These are phyloP conservation scores for Neodiprion lecontei DNA, from an alignment of 1,140 invertebrate species.

Conservation along the genomic window DNA sequence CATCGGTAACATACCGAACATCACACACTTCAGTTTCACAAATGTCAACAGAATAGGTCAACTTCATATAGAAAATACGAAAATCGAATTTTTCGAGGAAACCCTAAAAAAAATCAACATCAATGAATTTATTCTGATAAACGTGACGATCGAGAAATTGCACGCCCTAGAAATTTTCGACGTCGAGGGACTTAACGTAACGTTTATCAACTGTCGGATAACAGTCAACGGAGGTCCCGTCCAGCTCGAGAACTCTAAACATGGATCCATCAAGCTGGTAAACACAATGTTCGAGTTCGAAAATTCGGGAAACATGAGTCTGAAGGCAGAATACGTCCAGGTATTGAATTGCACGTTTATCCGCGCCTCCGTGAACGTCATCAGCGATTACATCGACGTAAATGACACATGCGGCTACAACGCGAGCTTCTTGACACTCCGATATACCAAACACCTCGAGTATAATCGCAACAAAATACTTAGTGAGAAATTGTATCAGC, in stretches of 20 bases:
- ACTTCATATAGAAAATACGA: slow-evolving; percentile 35
- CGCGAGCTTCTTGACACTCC: slow-evolving; percentile 42
- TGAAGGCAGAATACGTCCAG: slow-evolving; percentile 26
- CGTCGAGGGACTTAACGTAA: slow-evolving; percentile 38
- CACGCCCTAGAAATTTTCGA: slow-evolving; percentile 28
- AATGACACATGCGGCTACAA: slow-evolving; percentile 41
- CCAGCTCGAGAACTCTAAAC: slow-evolving; percentile 32
- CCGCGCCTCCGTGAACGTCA: slow-evolving; percentile 40
- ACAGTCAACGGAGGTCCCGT: slow-evolving; percentile 35
- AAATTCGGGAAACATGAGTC: slow-evolving; percentile 35
- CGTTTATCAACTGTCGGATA: slow-evolving; percentile 31
- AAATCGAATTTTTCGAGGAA: slow-evolving; percentile 38
- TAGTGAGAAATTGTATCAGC: slow-evolving; percentile 27
- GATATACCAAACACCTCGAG: slow-evolving; percentile 30
- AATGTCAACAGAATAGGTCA: slow-evolving; percentile 30
- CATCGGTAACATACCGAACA: slow-evolving; percentile 38
- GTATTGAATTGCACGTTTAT: slow-evolving; percentile 37
- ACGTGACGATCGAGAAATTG: slow-evolving; percentile 40
- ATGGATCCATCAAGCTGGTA: slow-evolving; percentile 36
- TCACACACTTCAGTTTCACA: slow-evolving; percentile 34
- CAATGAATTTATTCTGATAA: slow-evolving; percentile 35
- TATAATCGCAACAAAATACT: slow-evolving; percentile 39
- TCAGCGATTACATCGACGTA: slow-evolving; percentile 30
- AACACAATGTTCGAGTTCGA: slow-evolving; percentile 39
- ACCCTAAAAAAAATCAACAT: slow-evolving; percentile 31